phyloP scores from a whole-genome alignment of 1,140 invertebrate species.

The Uloborus diversus region DNA sequence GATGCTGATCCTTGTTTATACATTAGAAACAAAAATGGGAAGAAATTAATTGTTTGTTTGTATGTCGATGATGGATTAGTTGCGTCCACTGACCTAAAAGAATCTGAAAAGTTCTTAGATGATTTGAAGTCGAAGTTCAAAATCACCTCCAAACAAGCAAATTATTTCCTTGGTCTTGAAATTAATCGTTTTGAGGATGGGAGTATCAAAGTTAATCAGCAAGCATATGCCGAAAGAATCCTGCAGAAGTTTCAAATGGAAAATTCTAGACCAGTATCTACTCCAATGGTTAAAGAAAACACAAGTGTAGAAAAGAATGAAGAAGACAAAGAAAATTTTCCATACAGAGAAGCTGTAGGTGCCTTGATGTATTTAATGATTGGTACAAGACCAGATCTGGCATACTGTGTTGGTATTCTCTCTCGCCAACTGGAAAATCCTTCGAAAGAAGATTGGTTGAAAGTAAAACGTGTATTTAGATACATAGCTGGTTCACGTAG shows the following conservation, averaged over 20 bases:
- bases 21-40: neutral
- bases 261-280: conserved; percentile 55
- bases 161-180: conserved; percentile 51
- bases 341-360: conserved; percentile 50
- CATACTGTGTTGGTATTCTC: conserved; percentile 63
- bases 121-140: conserved; percentile 33
- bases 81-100: neutral
- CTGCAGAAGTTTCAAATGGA: conserved; percentile 53
- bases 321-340: neutral
- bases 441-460: conserved; percentile 57
- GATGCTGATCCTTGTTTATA: conserved; percentile 48
- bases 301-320: neutral
- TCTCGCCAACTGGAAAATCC: conserved; percentile 15
- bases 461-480: conserved; percentile 65
- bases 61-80: conserved; percentile 58
- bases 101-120: neutral
- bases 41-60: neutral
- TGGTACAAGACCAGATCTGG: conserved; percentile 67
- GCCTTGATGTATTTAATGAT: conserved; percentile 65
- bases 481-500: conserved; percentile 66
- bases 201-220: conserved; percentile 31
- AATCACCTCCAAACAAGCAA: neutral
- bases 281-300: conserved; percentile 17
- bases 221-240: conserved; percentile 30
- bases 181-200: conserved; percentile 1